Percentiles rank a stretch among this genome's conserved stretches.
Conservation (phyloP, 1,140 invertebrate genomes). For the Drosophila subobscura region DNA sequence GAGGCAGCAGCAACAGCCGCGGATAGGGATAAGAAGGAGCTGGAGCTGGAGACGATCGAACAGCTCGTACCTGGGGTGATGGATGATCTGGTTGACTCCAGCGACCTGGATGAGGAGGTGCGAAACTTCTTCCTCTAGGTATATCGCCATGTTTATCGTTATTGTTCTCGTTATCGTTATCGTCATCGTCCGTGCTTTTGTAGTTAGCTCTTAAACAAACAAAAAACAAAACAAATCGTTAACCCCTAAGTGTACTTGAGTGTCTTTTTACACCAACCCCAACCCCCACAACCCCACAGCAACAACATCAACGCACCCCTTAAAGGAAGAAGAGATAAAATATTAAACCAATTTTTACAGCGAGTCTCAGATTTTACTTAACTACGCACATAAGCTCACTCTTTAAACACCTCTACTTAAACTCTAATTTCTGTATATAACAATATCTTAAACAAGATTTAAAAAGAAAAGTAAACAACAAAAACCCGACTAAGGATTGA, state of each 20-base stretch:
- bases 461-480: conserved; percentile 28
- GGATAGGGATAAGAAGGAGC: conserved; percentile 62
- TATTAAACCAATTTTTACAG: conserved; percentile 47
- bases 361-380: conserved; percentile 81
- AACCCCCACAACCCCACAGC: conserved; percentile 9
- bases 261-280: conserved; percentile 43
- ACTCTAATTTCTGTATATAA: conserved; percentile 73
- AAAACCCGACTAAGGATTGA: conserved; percentile 56
- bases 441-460: conserved; percentile 18
- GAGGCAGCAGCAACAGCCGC: conserved; percentile 20
- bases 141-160: conserved; percentile 9
- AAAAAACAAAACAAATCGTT: conserved; percentile 20
- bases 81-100: conserved; percentile 69
- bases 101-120: conserved; percentile 73
- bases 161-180: conserved; percentile 29
- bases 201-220: conserved; percentile 34
- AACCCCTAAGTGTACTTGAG: conserved; percentile 68
- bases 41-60: conserved; percentile 63
- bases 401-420: conserved; percentile 41
- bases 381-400: conserved; percentile 78
- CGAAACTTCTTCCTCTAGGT: conserved; percentile 75
- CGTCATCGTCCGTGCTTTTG: conserved; percentile 49
- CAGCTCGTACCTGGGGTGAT: conserved; percentile 68
- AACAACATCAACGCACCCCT: conserved; percentile 10
- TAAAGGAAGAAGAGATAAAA: conserved; percentile 42